Conservation (phyloP, 2,888 invertebrate genomes). For the Criorhina ranunculi region DNA sequence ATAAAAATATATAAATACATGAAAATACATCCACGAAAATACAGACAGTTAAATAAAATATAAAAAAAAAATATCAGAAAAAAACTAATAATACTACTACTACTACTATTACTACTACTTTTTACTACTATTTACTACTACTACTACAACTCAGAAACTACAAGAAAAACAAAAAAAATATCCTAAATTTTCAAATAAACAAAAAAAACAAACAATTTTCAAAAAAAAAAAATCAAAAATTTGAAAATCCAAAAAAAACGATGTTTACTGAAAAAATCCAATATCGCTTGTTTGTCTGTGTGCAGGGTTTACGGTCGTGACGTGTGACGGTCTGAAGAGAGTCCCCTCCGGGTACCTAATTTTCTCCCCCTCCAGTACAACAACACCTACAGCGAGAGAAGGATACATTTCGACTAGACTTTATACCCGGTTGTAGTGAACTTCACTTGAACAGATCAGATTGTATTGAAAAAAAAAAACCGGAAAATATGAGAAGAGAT, state of each 20-base stretch:
- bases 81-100: conserved; percentile 62
- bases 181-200: conserved; percentile 66
- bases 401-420: conserved; percentile 41
- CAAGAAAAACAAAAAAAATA: conserved; percentile 83
- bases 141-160: conserved; percentile 83
- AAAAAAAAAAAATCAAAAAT: conserved; percentile 68
- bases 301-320: conserved; percentile 86
- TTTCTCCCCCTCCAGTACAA: conserved; percentile 50
- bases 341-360: conserved; percentile 59
- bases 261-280: conserved; percentile 80
- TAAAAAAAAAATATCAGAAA: conserved; percentile 45
- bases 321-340: conserved; percentile 77
- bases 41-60: conserved; percentile 63
- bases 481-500: not conserved
- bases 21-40: conserved; percentile 74
- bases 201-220: too few species aligned
- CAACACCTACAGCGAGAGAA: conserved; percentile 59
- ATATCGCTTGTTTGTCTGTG: conserved; percentile 87
- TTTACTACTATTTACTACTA: conserved; percentile 83
- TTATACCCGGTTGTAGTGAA: conserved; percentile 51
- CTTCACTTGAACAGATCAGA: conserved; percentile 73
- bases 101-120: conserved; percentile 82
- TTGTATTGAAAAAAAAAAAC: conserved; percentile 34
- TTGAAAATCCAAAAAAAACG: conserved; percentile 78
- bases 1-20: conserved; percentile 76